Base-by-base conservation (phyloP, 2,797 vertebrate genomes). In the Spheniscus humboldti region DNA sequence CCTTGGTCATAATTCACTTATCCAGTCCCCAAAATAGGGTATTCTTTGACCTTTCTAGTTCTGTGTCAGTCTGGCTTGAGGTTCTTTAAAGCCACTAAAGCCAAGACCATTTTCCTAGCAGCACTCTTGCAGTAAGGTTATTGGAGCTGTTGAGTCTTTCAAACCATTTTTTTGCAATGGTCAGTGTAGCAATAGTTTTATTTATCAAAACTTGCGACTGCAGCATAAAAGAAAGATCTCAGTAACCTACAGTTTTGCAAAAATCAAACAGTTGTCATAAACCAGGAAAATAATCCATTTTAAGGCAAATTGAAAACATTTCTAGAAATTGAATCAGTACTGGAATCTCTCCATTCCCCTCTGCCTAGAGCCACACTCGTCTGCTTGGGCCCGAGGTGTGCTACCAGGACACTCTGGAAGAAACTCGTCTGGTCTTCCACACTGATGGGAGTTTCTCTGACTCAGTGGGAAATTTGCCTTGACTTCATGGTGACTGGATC, bases 381-480 rank as follows among this genome's bases (percentile, higher is more conserved):
- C 78, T 0, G 0, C 80, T 59, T 68, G 73, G 81, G 77, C 18
- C 66, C 6, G 7, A 56, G 57, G 33, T 67, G 59, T 66, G 50
- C 63, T 86, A 81, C 59, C 25, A 68, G 47, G 43, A 60, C 75
- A 18, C 31, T 60, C 33, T 63, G 62, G 41, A 75, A 93, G 88
- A 83, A 90, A 62, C 57, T 82, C 4, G 1, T 80, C 41, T 68
- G 63, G 68, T 71, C 73, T 91, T 91, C 79, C 75, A 57, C 22
- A 18, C 31, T 75, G 62, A 53, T 6, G 18, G 63, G 87, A 90
- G 57, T 79, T 94, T 90, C 85, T 83, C 79, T 91, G 81, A 72
- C 84, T 90, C 60, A 47, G 66, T 83, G 86, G 72, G 81, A 88
- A 83, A 90, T 92, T 69, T 86, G 55, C n/a, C 66, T 90, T 91